Evolutionary conservation across 53 echinoderm and acorn worm genomes (phyloP).

Genomic region (Holothuria leucospilota): DNA sequence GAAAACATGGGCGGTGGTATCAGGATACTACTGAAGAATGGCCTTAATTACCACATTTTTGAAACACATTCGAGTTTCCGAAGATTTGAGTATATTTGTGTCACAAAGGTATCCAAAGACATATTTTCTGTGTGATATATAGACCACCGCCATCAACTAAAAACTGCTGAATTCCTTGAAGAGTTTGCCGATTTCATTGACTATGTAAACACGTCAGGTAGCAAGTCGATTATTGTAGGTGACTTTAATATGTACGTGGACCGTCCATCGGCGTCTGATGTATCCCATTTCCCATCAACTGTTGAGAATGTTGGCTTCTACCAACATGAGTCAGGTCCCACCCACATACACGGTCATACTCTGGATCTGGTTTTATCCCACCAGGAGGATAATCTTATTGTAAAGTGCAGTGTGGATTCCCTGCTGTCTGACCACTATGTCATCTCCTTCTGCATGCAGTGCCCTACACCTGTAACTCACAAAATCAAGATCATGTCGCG

Average conservation of each 20-base stretch:
- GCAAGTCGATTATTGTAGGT: conserved; percentile 10
- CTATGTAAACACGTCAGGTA: background rate
- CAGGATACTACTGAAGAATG: background rate
- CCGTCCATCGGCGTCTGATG: background rate
- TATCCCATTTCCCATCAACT: conserved; percentile 32
- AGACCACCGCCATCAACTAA: conserved; percentile 22
- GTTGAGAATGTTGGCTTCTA: conserved; percentile 13
- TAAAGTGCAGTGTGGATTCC: background rate
- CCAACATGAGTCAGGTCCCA: conserved; percentile 12
- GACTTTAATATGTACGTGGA: conserved; percentile 30
- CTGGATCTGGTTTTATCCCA: too few relatives aligned
- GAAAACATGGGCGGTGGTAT: conserved; percentile 11
- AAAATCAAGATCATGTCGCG: conserved; percentile 4
- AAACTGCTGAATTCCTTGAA: conserved; percentile 6
- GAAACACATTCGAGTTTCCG: background rate
- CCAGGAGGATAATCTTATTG: conserved; percentile 8
- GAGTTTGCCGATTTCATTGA: conserved; percentile 36
- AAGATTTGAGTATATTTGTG: background rate
- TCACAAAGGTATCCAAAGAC: conserved; percentile 11
- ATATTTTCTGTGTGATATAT: conserved; percentile 25
- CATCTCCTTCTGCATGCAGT: background rate
- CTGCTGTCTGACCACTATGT: conserved; percentile 16
- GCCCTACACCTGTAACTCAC: background rate
- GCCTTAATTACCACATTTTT: background rate
- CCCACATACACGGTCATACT: background rate